Evolutionary conservation across 2,113 vertebrate species (phyloP).

Genomic region (Andinoacara biseriatus): DNA sequence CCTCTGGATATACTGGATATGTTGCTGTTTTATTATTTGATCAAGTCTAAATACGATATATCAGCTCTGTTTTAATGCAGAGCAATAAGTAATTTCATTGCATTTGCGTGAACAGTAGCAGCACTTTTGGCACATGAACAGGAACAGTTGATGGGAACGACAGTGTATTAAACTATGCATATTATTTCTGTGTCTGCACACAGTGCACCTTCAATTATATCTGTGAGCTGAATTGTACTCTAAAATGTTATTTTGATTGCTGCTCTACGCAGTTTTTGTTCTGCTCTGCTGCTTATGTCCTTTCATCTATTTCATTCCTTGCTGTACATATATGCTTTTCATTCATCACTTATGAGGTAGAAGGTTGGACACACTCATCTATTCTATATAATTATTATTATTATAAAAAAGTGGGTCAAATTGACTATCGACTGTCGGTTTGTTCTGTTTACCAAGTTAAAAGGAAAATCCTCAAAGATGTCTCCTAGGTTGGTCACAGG

Average conservation of each 20-base stretch:
- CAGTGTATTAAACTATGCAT: no score
- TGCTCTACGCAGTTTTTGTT: background rate
- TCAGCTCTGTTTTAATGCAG: background rate
- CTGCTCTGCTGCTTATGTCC: background rate
- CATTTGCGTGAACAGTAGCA: no score
- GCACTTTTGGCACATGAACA: no score
- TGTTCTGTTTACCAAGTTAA: no score
- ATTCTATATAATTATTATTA: no score
- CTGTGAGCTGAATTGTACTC: background rate
- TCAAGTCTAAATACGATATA: background rate
- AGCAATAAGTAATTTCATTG: background rate
- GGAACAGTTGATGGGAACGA: no score
- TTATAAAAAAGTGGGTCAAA: no score
- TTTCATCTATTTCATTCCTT: background rate
- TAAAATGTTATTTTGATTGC: background rate
- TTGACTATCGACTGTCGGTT: no score
- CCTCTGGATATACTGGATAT: background rate
- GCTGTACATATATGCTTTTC: background rate
- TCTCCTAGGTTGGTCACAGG: no score
- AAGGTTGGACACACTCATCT: no score
- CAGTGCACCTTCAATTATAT: background rate
- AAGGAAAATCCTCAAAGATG: no score
- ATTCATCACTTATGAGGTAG: background rate
- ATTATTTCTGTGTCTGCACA: background rate
- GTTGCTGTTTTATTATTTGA: background rate